Evolutionary conservation across 2,113 vertebrate species (phyloP), one percentile per base, ranked within the genome.

Genomic region (Chelonoidis abingdonii): DNA sequence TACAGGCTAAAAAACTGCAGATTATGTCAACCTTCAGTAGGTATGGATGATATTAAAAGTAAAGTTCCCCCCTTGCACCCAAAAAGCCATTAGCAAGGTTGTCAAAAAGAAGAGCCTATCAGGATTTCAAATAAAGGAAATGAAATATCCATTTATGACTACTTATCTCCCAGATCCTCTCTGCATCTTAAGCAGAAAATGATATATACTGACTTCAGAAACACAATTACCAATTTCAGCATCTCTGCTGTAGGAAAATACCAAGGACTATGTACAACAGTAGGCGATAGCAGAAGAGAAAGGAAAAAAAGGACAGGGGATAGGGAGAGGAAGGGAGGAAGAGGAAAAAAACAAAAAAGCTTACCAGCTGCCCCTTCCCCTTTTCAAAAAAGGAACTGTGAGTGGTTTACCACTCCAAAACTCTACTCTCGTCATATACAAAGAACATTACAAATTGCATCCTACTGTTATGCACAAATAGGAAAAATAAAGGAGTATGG

Each of bases 71-170:
- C 24, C 50, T 14, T 86, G 11, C 31, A 80, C 54, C 84, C 52
- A 57, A 93, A 95, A 97, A 96, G 56, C 89, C 90, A 93, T 98
- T 98, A 96, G 24, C 57, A 95, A 95, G 24, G 24, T 84, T 97
- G 84, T 97, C 38, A 96, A 87, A 95, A 92, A 87, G 1, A 79
- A 89, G 35, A 96, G 35, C 29, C 62, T 84, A 89, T 94, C 85
- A 89, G 69, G 59, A 92, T 97, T 97, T 96, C 90, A 97, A 97
- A 97, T 94, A 92, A 93, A 84, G 95, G 69, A 91, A 96, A 96
- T 86, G 21, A 88, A 98, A 98, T 97, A 88, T 93, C 38, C 80
- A 92, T 94, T 93, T 97, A 93, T 93, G 93, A 97, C 93, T 97
- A 87, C 13, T 92, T 93, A 91, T 97, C 89, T 97, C 49, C 52